Percentiles rank a stretch among this genome's conserved stretches.
These are phyloP conservation scores for Macrosoma leucophasiata DNA, from an alignment of 2,888 invertebrate genomes.

Conservation along the genomic window DNA sequence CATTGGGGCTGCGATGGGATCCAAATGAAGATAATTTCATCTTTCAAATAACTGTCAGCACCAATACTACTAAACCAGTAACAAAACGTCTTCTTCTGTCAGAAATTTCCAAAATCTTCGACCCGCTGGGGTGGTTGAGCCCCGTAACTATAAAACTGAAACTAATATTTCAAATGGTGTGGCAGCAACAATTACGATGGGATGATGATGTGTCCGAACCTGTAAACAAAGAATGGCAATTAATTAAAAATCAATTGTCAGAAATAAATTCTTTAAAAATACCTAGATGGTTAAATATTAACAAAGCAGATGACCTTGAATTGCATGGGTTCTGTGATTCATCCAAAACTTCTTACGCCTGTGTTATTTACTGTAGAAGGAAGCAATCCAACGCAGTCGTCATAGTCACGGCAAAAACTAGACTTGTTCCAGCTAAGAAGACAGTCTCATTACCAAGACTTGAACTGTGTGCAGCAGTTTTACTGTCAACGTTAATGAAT, in stretches of 20 bases:
- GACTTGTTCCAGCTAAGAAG: conserved; percentile 8
- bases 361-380: conserved; percentile 22
- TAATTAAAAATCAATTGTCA: conserved; percentile 6
- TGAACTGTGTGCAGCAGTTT: conserved; percentile 16
- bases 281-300: conserved; percentile 14
- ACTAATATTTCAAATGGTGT: conserved; percentile 17
- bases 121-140: conserved; percentile 18
- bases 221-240: conserved; percentile 11
- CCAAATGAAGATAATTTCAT: too few relatives aligned
- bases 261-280: conserved; percentile 6
- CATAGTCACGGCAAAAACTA: conserved; percentile 12
- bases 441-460: conserved; percentile 11
- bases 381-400: conserved; percentile 7
- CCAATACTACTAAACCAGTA: too few relatives aligned
- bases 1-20: too few relatives aligned
- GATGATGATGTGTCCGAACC: conserved; percentile 8
- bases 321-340: conserved; percentile 26
- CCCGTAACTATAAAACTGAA: conserved; percentile 11
- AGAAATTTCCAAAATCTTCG: conserved; percentile 9
- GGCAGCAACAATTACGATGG: conserved; percentile 11
- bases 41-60: too few relatives aligned
- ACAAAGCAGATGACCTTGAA: conserved; percentile 4
- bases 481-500: conserved; percentile 7
- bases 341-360: conserved; percentile 20
- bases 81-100: conserved; percentile 1